A percentile compares a stretch with the other conserved stretches of the same genome.
These are phyloP conservation scores for Sylvia atricapilla DNA, from an alignment of 2,113 vertebrate species.

Conservation along the genomic window DNA sequence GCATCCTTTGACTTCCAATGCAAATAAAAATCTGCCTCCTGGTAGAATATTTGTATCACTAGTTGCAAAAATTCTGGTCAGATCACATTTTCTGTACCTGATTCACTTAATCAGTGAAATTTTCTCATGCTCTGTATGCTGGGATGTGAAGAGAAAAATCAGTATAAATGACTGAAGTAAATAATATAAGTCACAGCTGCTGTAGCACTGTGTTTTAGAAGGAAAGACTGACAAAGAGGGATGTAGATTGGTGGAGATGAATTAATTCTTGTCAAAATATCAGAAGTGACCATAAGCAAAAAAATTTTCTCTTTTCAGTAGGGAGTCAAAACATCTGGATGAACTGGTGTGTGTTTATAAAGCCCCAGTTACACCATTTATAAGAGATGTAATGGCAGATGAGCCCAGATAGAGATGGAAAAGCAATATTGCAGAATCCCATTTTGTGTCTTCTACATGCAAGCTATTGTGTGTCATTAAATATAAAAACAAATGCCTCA, in stretches of 20 bases:
- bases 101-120: conserved; percentile 33
- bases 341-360: background rate
- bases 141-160: background rate
- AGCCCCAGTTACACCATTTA: background rate
- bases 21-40: background rate
- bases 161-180: background rate
- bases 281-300: background rate
- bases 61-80: background rate
- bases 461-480: background rate
- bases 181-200: background rate
- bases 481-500: background rate
- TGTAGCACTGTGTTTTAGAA: background rate
- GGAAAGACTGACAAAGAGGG: background rate
- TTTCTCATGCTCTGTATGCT: background rate
- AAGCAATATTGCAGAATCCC: background rate
- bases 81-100: background rate
- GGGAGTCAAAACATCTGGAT: background rate
- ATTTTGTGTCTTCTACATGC: background rate
- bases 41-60: background rate
- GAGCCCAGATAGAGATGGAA: background rate
- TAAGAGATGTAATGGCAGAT: background rate
- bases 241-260: background rate
- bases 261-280: background rate
- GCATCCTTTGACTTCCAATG: background rate
- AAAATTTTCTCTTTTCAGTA: background rate